These are phyloP conservation scores for Lophius piscatorius DNA, from an alignment of 2,113 vertebrate genomes.

Conservation along the genomic window DNA sequence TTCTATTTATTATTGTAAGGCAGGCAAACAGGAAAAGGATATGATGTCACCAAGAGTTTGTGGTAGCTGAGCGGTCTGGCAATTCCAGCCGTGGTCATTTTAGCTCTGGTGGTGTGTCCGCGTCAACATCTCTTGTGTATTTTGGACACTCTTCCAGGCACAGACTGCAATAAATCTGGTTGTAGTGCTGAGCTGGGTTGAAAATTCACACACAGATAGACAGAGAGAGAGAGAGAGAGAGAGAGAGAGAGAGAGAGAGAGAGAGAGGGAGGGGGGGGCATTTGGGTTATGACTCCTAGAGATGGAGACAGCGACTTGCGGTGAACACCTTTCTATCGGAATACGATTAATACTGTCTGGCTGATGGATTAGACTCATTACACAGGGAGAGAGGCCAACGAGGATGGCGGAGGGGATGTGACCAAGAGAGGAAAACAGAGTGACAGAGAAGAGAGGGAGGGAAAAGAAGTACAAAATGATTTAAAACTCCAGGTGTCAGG, in stretches of 20 bases:
- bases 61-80: conserved; percentile 68
- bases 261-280: conserved; percentile 31
- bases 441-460: conserved; percentile 5
- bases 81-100: conserved; percentile 59
- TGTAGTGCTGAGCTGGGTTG: conserved; percentile 72
- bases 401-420: conserved; percentile 32
- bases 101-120: conserved; percentile 62
- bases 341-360: conserved; percentile 79
- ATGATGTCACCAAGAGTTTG: conserved; percentile 71
- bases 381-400: conserved; percentile 53
- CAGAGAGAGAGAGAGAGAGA: conserved; percentile 29
- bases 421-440: conserved; percentile 17
- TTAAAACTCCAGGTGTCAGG: conserved; percentile 1
- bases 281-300: conserved; percentile 71
- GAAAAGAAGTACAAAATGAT: conserved; percentile 5
- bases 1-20: conserved; percentile 67
- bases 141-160: conserved; percentile 66
- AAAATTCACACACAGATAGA: conserved; percentile 33
- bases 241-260: conserved; percentile 30
- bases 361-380: conserved; percentile 81
- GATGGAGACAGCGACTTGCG: conserved; percentile 69
- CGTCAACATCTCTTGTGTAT: conserved; percentile 61
- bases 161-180: conserved; percentile 69
- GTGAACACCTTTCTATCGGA: conserved; percentile 75
- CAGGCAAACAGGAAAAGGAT: conserved; percentile 75